Evolutionary conservation across 1,140 invertebrate species (phyloP), one percentile per base, ranked within the genome.

Genomic region (Zelostemma sp.): DNA sequence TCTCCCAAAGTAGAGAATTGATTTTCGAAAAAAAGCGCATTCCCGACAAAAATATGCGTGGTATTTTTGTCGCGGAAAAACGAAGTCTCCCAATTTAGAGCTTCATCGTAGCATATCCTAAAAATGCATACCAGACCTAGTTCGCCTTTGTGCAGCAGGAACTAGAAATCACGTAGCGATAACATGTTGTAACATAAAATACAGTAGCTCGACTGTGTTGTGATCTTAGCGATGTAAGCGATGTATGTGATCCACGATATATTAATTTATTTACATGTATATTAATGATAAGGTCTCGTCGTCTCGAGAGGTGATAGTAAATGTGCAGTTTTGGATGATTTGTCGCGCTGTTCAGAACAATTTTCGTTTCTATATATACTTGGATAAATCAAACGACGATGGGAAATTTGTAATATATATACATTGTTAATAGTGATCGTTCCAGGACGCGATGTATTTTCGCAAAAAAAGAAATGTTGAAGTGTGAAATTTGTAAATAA

Each of bases 101-200:
- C 71, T 74, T 74, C 70, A 77, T 68, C 75, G 68, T 74, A 77
- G 75, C 72, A 77, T 77, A 77, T 77, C 75, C 68, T 69, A 70
- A 77, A 28, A 77, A 68, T 74, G 70, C 75, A 77, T 77, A 77
- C 75, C 75, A 77, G 72, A 68, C 63, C 70, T 77, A 77, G 73
- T 73, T 73, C 68, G 67, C 72, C 69, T 74, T 69, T 70, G 33
- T 63, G 28, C 25, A 64, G 28, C 49, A 60, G 28, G 50, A 62
- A 65, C 25, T 68, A 68, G 68, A 67, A 73, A 43, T 70, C 60
- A 73, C 63, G 62, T 76, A 74, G 69, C 54, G 61, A 68, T 70
- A 70, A 62, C 71, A 57, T 51, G 55, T 70, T 76, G 72, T 76
- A 76, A 72, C 54, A 73, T 76, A 74, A n/a, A 67, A 61, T 76